These are phyloP conservation scores for Channa striata DNA, from an alignment of 2,797 vertebrate genomes.

Conservation along the genomic window DNA sequence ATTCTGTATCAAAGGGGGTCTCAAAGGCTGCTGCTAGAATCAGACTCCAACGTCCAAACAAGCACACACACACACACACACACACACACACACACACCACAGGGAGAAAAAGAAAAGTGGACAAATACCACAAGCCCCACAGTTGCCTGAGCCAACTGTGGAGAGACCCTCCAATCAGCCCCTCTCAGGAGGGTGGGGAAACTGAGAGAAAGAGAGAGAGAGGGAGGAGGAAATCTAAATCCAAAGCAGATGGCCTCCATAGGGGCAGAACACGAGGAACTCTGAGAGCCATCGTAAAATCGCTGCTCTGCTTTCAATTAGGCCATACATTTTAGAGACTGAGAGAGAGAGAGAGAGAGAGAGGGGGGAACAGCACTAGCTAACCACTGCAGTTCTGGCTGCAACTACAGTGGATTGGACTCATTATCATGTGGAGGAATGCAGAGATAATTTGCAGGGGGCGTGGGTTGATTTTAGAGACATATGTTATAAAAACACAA, in stretches of 20 bases:
- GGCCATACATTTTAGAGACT: slow-evolving; percentile 74
- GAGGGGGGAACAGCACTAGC: slow-evolving; percentile 55
- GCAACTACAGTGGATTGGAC: slow-evolving; percentile 54
- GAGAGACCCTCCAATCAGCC: slow-evolving; percentile 80
- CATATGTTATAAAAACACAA: slow-evolving; percentile 32
- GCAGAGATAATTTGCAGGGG: slow-evolving; percentile 21
- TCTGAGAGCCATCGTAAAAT: slow-evolving; percentile 74
- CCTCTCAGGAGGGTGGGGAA: slow-evolving; percentile 72
- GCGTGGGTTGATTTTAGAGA: slow-evolving; percentile 25
- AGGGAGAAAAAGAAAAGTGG: slow-evolving; percentile 57
- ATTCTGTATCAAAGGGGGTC: slow-evolving; percentile 8
- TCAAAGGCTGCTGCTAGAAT: slow-evolving; percentile 48
- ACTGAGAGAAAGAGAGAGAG: slow-evolving; percentile 69
- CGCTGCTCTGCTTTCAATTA: slow-evolving; percentile 89
- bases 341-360: slow-evolving; percentile 27
- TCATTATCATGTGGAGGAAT: slow-evolving; percentile 74
- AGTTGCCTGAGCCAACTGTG: slow-evolving; percentile 83
- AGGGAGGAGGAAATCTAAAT: slow-evolving; percentile 81
- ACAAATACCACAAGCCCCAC: slow-evolving; percentile 81
- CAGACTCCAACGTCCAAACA: slow-evolving; percentile 24
- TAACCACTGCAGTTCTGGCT: slow-evolving; percentile 55
- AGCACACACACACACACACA: slow-evolving; percentile 29
- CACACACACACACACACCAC: slow-evolving; percentile 1
- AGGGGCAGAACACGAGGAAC: slow-evolving; percentile 83
- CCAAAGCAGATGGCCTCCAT: slow-evolving; percentile 89